phyloP scores from a whole-genome alignment of 1,140 invertebrate species.

The Kradibia gibbosae region DNA sequence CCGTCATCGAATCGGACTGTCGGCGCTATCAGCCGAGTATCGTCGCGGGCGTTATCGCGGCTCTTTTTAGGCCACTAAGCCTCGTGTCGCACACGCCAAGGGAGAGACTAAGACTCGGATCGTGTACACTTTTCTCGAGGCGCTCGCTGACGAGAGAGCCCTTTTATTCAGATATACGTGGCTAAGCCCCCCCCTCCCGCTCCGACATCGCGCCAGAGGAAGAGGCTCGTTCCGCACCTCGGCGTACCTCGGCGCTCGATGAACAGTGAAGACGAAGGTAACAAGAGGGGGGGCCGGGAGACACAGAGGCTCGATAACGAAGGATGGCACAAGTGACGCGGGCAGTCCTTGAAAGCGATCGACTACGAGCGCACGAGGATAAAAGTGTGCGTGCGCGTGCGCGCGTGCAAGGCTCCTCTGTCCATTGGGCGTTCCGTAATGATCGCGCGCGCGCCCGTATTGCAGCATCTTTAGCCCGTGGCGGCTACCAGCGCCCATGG shows the following conservation, averaged over 20 bases:
- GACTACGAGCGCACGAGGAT: neutral
- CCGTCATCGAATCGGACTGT: neutral
- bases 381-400: too few species aligned
- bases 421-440: constrained; percentile 9
- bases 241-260: too few species aligned
- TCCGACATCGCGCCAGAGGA: too few species aligned
- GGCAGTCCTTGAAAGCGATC: constrained; percentile 24
- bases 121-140: neutral
- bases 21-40: neutral
- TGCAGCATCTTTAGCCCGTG: neutral
- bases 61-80: neutral
- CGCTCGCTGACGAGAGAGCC: too few species aligned
- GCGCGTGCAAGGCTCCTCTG: constrained; percentile 7
- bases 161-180: too few species aligned
- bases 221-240: too few species aligned
- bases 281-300: too few species aligned
- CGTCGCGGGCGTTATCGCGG: neutral
- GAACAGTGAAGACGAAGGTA: too few species aligned
- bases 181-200: too few species aligned
- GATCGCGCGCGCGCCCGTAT: neutral
- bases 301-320: too few species aligned
- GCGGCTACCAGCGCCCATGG: too few species aligned
- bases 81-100: neutral
- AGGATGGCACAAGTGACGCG: too few species aligned
- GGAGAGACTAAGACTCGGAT: neutral